These are phyloP conservation scores for Cataglyphis altisquamis DNA, from an alignment of 2,888 invertebrate species.

Conservation along the genomic window DNA sequence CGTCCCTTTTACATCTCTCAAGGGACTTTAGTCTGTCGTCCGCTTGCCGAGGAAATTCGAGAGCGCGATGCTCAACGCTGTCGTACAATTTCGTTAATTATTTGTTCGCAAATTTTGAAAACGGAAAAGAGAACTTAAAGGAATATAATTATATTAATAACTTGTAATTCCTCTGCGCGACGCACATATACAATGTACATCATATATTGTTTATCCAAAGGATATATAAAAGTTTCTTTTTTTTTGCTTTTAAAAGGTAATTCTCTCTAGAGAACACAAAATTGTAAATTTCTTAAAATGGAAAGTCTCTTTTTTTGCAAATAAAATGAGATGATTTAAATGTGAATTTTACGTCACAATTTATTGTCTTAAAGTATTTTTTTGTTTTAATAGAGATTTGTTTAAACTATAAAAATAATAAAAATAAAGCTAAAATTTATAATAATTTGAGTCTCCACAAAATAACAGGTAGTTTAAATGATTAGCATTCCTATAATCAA, in stretches of 20 bases:
- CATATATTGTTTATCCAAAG: no score
- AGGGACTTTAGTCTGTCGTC: constrained; percentile 53
- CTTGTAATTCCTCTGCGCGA: not conserved
- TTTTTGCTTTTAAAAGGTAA: no score
- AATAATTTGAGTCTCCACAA: not conserved
- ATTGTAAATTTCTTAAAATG: no score
- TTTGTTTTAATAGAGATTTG: not conserved
- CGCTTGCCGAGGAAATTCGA: constrained; percentile 31
- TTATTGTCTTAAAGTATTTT: no score
- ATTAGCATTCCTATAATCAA: not conserved
- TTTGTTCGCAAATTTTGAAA: not conserved
- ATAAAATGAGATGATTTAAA: no score
- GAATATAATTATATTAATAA: constrained; percentile 10
- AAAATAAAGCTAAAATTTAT: not conserved
- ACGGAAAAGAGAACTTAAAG: not conserved
- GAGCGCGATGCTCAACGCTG: constrained; percentile 8
- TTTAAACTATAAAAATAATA: not conserved
- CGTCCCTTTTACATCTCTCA: constrained; percentile 54
- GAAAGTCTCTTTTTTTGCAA: no score
- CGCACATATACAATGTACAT: not conserved
- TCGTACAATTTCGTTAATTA: constrained; percentile 33
- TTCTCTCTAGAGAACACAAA: no score
- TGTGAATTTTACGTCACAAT: no score
- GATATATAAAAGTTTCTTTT: no score
- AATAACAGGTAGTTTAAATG: not conserved